Base-by-base conservation (phyloP, 2,888 invertebrate genomes). In the Nomada lathburiana region DNA sequence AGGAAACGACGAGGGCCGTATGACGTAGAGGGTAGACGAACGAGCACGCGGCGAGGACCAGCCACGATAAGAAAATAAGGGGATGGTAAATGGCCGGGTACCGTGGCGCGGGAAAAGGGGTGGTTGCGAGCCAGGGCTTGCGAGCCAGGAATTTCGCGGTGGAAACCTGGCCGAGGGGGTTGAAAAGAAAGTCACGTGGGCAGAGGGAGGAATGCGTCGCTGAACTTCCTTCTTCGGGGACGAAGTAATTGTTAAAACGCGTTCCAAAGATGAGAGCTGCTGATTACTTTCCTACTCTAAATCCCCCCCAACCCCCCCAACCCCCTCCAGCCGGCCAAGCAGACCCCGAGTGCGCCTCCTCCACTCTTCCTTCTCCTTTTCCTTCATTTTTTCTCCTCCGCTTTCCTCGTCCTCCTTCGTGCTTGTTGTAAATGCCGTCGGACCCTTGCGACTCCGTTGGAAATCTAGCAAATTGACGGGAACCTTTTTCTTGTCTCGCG, bases 241-340 rank as follows among this genome's bases (percentile, higher is more conserved):
- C 79, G 81, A 82, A 80, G 85, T 90, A 89, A 89, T 90, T 89
- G 90, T 89, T 89, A 84, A 89, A 83, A 83, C 84, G 83, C 89
- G 87, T 77, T 77, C 73, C 80, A 65, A 76, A 88, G 84, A 84
- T 80, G 77, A 85, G 77, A 83, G 82, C 79, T 80, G 82, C 83
- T 85, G 85, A 89, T 89, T 88, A 88, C 84, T 84, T 87, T 84
- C 80, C 78, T 73, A 68, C 76, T 70, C 65, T 44, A 55, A 26
- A 26, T 26, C 26, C 26, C 26, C 26, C 26, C 26, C 26, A 26
- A 20, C 50, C 18, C 42, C 53, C 52, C 29, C 53, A 20, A 18
- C 26, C 57, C 9, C 26, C 9, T 10, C 9, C 20, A n/a, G 9
- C 55, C 55, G 10, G 18, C 20, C 5, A 2, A 20, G 53, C n/a